Conservation (phyloP, 1,140 invertebrate species). For the Dryas iulia region DNA sequence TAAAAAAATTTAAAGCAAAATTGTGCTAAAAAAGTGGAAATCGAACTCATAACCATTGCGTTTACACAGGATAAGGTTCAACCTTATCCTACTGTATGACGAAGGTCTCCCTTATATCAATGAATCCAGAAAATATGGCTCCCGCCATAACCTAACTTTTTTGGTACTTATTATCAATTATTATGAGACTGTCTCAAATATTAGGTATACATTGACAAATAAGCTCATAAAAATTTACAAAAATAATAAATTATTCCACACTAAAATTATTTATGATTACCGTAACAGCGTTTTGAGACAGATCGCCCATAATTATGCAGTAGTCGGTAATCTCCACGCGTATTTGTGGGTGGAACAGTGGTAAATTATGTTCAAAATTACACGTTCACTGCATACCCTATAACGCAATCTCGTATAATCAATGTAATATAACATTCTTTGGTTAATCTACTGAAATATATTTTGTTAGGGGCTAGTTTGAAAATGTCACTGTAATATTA, state of each 20-base stretch:
- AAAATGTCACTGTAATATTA: neutral
- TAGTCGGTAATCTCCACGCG: slow-evolving; percentile 11
- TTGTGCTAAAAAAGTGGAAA: too few relatives aligned
- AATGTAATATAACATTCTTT: neutral
- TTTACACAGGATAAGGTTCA: too few relatives aligned
- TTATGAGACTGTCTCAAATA: too few relatives aligned
- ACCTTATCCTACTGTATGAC: too few relatives aligned
- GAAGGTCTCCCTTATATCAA: too few relatives aligned
- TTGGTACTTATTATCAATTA: too few relatives aligned
- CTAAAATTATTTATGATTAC: neutral
- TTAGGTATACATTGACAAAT: neutral
- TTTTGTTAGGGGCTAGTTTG: neutral
- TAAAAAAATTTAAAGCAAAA: too few relatives aligned
- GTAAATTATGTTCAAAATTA: slow-evolving; percentile 18
- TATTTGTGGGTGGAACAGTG: slow-evolving; percentile 22
- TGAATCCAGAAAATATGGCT: too few relatives aligned
- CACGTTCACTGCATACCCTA: slow-evolving; percentile 3
- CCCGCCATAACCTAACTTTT: too few relatives aligned
- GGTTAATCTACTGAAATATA: neutral
- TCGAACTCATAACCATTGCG: too few relatives aligned
- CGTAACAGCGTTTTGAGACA: slow-evolving; percentile 12
- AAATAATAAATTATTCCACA: neutral
- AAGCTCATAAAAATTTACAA: neutral
- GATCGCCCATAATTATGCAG: slow-evolving; percentile 13
- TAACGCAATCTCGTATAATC: neutral